Conservation (phyloP, 2,113 vertebrate genomes). For the Paramisgurnus dabryanus region DNA sequence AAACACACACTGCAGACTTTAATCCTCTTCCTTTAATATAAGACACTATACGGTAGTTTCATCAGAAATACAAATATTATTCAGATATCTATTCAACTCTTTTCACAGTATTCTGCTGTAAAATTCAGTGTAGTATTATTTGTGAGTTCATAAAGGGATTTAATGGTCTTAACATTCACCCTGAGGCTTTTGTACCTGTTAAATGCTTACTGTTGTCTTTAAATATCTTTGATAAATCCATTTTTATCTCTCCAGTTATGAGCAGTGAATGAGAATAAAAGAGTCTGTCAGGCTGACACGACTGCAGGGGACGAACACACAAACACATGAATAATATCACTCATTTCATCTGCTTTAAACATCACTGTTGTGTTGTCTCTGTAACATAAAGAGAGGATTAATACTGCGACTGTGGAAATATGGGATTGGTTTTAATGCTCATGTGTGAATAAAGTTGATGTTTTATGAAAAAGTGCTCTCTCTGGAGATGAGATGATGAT, state of each 20-base stretch:
- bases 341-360: constrained; percentile 58
- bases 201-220: constrained; percentile 76
- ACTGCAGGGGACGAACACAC: constrained; percentile 73
- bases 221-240: constrained; percentile 77
- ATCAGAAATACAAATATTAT: too few species aligned
- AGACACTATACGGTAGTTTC: too few species aligned
- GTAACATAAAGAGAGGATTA: constrained; percentile 5
- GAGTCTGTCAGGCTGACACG: constrained; percentile 77
- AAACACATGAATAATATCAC: constrained; percentile 71
- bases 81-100: too few species aligned
- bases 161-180: constrained; percentile 58
- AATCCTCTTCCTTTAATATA: too few species aligned
- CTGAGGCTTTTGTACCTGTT: constrained; percentile 65
- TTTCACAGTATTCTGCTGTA: not conserved
- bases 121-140: too few species aligned
- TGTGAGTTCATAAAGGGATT: too few species aligned
- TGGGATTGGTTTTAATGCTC: too few species aligned
- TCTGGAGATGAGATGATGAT: too few species aligned
- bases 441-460: too few species aligned
- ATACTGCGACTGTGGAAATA: not conserved
- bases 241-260: constrained; percentile 78
- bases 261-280: constrained; percentile 79
- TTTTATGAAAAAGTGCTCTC: too few species aligned
- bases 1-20: too few species aligned
- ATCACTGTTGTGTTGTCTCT: constrained; percentile 56